Percentiles rank a stretch among this genome's conserved stretches.
Conservation (phyloP, 1,140 invertebrate genomes). For the Drosophila insularis region DNA sequence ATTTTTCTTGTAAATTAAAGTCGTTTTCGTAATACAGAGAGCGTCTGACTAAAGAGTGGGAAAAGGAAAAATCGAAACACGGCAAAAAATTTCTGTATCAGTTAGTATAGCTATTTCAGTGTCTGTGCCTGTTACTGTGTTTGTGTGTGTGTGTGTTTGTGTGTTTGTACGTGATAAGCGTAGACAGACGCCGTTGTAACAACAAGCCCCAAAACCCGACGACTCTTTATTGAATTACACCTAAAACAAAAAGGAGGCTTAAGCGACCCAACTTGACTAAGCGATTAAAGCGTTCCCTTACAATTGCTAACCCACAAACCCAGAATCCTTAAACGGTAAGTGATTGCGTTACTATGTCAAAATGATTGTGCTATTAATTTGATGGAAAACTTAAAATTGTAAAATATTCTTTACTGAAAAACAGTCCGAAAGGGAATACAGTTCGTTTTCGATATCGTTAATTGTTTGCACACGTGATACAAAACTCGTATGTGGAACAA, state of each 20-base stretch:
- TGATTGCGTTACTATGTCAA: not conserved
- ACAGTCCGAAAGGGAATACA: slow-evolving; percentile 27
- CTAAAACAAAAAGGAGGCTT: slow-evolving; percentile 62
- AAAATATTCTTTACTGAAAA: slow-evolving; percentile 17
- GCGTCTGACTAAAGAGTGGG: not conserved
- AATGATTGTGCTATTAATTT: not conserved
- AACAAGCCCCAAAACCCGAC: slow-evolving; percentile 62
- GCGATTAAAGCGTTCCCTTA: slow-evolving; percentile 55
- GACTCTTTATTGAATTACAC: slow-evolving; percentile 71
- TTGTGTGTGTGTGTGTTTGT: slow-evolving; percentile 34
- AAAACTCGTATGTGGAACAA: not conserved
- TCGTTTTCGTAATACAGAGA: slow-evolving; percentile 16
- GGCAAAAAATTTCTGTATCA: slow-evolving; percentile 76
- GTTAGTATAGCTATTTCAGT: slow-evolving; percentile 50
- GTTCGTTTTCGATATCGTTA: slow-evolving; percentile 12
- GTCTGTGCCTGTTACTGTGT: slow-evolving; percentile 24
- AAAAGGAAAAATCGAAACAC: slow-evolving; percentile 74
- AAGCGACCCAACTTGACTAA: slow-evolving; percentile 34
- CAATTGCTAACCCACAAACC: slow-evolving; percentile 65
- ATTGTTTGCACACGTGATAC: slow-evolving; percentile 9
- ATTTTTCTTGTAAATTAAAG: slow-evolving; percentile 23
- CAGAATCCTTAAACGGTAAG: slow-evolving; percentile 42
- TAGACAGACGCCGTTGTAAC: slow-evolving; percentile 66
- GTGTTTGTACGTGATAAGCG: slow-evolving; percentile 68
- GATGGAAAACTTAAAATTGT: not conserved